Evolutionary conservation across 2,888 invertebrate species (phyloP), one percentile per base, ranked within the genome.

Genomic region (Enchytraeus crypticus): DNA sequence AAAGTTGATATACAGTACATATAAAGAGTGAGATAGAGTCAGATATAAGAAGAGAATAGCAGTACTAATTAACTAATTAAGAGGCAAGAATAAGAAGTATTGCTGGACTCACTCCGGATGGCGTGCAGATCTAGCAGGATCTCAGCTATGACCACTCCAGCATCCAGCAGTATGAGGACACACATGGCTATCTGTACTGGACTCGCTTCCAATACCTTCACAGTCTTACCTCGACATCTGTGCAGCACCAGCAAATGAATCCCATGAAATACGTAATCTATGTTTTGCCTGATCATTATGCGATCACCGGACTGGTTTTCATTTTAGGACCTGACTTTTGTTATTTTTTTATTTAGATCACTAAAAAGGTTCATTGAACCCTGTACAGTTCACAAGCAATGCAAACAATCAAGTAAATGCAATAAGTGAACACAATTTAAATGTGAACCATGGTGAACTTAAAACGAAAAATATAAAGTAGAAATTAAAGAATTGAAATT

Each of bases 101-200:
- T 23, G 45, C n/a, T 1, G 27, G 2, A 32, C 62, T 58, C 27
- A 67, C 68, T 64, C 58, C 65, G 55, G 53, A 66, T 65, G 38
- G 68, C 66, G 57, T 68, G 68, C 8, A 67, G 62, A 51, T 68
- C 68, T 30, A 67, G 57, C 4, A 68, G 64, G 23, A 68, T 68
- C 57, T 68, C 68, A 5, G 66, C 62, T 5, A 68, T 58, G 54
- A 68, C 68, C 29, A 68, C 62, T 3, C 60, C 68, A 27, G 68
- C 65, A 45, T 68, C 68, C 4, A 67, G 45, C 53, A 68, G 57
- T 30, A 68, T 65, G n/a, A 68, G 62, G 21, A 68, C 62, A 53
- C 68, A 68, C 33, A 68, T 49, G 14, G 65, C 62, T 21, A 67
- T 67, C 64, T 67, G 66, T 4, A 68, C 46, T 29, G 68, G 66